These are phyloP conservation scores for Anniella stebbinsi DNA, from an alignment of 2,797 vertebrate species.

Conservation along the genomic window DNA sequence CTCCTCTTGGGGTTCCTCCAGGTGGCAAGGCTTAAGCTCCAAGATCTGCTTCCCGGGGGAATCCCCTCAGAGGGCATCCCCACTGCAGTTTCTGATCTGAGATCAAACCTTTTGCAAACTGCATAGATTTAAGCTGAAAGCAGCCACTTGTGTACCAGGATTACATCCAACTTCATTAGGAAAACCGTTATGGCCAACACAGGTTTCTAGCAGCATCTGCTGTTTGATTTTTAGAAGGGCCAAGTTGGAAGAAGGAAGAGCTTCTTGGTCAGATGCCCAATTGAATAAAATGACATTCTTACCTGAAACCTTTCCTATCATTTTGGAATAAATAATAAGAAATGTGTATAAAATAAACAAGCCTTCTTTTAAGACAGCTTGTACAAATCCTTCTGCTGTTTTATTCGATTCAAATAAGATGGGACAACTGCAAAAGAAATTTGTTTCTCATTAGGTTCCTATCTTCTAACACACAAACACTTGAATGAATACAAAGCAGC, in stretches of 20 bases:
- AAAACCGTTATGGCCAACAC: constrained; percentile 30
- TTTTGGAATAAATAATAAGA: constrained; percentile 27
- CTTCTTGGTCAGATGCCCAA: constrained; percentile 50
- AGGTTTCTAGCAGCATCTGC: constrained; percentile 59
- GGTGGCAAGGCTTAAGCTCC: no score
- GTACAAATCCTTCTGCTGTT: neutral
- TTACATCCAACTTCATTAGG: constrained; percentile 45
- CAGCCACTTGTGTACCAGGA: neutral
- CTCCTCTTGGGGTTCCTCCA: no score
- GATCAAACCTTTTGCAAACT: neutral
- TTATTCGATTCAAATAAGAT: neutral
- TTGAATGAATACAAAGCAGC: constrained; percentile 13
- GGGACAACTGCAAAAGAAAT: neutral
- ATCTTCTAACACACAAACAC: constrained; percentile 44
- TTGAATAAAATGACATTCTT: constrained; percentile 53
- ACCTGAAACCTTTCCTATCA: constrained; percentile 48
- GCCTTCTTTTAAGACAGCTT: neutral
- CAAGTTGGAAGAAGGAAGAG: constrained; percentile 43
- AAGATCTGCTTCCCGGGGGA: no score
- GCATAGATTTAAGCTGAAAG: constrained; percentile 16
- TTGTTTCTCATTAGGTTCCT: constrained; percentile 20
- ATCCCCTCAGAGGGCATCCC: no score
- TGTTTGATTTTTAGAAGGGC: constrained; percentile 57
- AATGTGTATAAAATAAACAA: neutral
- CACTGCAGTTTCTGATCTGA: no score